phyloP scores from a whole-genome alignment of 2,113 vertebrate genomes.

The Cyprinodon tularosa region DNA sequence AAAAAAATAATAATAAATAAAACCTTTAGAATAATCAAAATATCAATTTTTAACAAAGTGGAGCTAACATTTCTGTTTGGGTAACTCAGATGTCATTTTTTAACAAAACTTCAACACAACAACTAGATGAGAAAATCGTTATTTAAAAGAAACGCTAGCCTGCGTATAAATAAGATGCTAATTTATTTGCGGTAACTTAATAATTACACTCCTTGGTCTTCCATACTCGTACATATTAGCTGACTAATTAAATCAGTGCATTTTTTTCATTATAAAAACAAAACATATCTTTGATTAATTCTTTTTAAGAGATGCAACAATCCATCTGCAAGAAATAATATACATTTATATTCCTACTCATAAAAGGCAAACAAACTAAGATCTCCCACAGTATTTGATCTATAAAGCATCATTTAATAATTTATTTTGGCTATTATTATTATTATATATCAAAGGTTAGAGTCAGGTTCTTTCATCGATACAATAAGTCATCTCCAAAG shows the following conservation, averaged over 20 bases:
- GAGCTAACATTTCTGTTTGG: background rate
- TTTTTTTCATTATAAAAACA: slow-evolving; percentile 26
- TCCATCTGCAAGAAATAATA: background rate
- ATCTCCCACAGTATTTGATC: background rate
- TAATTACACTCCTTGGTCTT: slow-evolving; percentile 52
- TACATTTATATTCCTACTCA: background rate
- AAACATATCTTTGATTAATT: slow-evolving; percentile 7
- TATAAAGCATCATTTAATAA: background rate
- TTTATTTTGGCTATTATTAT: background rate
- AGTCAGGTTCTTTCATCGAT: background rate
- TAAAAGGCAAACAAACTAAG: background rate
- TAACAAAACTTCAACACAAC: background rate
- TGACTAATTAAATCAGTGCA: slow-evolving; percentile 54
- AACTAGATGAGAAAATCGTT: slow-evolving; percentile 3
- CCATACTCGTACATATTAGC: slow-evolving; percentile 54
- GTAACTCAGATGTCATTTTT: background rate
- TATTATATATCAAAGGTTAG: background rate
- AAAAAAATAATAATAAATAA: background rate
- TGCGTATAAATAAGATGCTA: slow-evolving; percentile 50
- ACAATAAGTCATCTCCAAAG: too few species aligned
- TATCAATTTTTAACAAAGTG: background rate
- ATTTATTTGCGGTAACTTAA: slow-evolving; percentile 64
- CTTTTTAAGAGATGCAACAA: background rate
- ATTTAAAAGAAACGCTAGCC: background rate
- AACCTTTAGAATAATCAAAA: background rate